These are phyloP conservation scores for Campaea margaritaria DNA, from an alignment of 2,888 invertebrate genomes.

Conservation along the genomic window DNA sequence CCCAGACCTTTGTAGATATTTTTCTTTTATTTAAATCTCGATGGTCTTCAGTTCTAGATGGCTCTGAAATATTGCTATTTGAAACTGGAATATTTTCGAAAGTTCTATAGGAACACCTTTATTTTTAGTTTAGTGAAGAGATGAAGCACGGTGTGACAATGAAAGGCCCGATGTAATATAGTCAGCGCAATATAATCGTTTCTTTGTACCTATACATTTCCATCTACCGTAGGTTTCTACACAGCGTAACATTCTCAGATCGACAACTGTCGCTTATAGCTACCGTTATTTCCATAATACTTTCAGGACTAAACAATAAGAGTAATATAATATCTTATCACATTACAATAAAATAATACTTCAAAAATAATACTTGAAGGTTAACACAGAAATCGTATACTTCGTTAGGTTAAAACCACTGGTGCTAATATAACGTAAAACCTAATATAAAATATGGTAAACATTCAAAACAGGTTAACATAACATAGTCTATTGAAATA, in stretches of 20 bases:
- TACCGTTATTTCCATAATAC: slow-evolving; percentile 77
- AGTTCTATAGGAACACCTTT: background rate
- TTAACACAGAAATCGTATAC: slow-evolving; percentile 79
- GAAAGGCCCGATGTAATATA: slow-evolving; percentile 53
- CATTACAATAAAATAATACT: slow-evolving; percentile 81
- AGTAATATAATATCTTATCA: slow-evolving; percentile 80
- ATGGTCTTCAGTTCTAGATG: slow-evolving; percentile 70
- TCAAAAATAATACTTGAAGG: slow-evolving; percentile 80
- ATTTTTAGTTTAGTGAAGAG: background rate
- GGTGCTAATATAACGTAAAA: slow-evolving; percentile 38
- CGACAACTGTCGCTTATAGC: slow-evolving; percentile 73
- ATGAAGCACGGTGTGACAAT: slow-evolving; percentile 9
- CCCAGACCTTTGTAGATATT: slow-evolving; percentile 17
- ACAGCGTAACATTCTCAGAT: slow-evolving; percentile 74
- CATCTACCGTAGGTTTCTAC: slow-evolving; percentile 77
- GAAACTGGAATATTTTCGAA: slow-evolving; percentile 8
- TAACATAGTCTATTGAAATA: slow-evolving; percentile 45
- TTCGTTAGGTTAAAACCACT: slow-evolving; percentile 50
- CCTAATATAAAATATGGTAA: slow-evolving; percentile 57
- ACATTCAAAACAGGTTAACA: slow-evolving; percentile 57
- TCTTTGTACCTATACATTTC: slow-evolving; percentile 82
- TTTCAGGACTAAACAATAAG: slow-evolving; percentile 72
- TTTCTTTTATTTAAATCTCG: slow-evolving; percentile 61
- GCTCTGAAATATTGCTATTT: slow-evolving; percentile 48
- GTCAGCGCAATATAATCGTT: slow-evolving; percentile 82